A percentile compares a stretch with the other conserved stretches of the same genome.
Evolutionary conservation across 1,140 invertebrate genomes (phyloP).

Genomic region (Dinoponera quadriceps): DNA sequence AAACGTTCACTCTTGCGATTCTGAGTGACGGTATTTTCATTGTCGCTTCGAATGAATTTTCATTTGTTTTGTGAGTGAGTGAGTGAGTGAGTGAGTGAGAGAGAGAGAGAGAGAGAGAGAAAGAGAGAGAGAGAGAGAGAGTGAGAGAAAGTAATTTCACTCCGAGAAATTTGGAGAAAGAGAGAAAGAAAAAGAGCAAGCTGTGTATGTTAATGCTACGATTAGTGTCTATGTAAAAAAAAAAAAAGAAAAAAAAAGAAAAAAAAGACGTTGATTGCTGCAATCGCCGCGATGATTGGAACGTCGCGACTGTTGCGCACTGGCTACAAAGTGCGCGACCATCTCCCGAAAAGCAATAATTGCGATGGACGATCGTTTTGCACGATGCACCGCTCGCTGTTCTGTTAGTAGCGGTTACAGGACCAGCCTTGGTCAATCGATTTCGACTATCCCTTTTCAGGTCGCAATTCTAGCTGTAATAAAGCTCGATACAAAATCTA

Average conservation of each 20-base stretch:
- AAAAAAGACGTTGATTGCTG: not conserved
- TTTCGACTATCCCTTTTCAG: not conserved
- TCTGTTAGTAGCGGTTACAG: not conserved
- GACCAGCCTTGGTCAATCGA: conserved; percentile 4
- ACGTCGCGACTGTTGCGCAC: not conserved
- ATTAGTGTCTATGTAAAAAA: not conserved
- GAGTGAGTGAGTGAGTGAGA: no score
- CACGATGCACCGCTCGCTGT: not conserved
- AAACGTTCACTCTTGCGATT: no score
- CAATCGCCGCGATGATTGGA: not conserved
- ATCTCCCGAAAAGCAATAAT: conserved; percentile 68
- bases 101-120: no score
- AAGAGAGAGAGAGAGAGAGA: no score
- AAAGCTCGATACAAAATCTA: conserved; percentile 6
- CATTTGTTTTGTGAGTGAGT: no score
- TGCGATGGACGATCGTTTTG: conserved; percentile 23
- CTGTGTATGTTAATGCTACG: not conserved
- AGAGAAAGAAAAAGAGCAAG: not conserved
- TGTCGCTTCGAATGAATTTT: no score
- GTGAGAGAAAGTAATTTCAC: no score
- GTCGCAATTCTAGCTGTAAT: conserved; percentile 2
- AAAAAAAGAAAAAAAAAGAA: no score
- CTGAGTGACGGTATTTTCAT: no score
- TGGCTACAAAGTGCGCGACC: not conserved
- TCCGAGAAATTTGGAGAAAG: no score